Percentiles rank a stretch among this genome's conserved stretches.
These are phyloP conservation scores for Simalia tracyae DNA, from an alignment of 2,797 vertebrate genomes.

Conservation along the genomic window DNA sequence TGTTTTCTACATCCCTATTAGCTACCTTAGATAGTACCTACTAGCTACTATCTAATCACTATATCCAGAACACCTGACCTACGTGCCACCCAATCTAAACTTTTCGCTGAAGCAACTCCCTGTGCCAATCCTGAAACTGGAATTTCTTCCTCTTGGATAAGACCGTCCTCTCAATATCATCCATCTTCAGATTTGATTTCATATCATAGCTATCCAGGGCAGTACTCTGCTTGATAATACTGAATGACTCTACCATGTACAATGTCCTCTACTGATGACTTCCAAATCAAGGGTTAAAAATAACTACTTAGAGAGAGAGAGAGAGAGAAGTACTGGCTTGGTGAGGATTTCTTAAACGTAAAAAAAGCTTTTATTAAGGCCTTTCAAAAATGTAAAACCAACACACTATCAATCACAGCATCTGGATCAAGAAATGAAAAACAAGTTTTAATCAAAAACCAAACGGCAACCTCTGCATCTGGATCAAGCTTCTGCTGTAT, in stretches of 20 bases:
- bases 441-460: neutral
- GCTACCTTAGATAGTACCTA: no score
- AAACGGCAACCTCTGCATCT: neutral
- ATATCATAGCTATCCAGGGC: neutral
- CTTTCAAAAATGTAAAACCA: neutral
- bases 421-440: neutral
- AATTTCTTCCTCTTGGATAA: neutral
- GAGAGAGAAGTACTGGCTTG: neutral
- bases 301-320: neutral
- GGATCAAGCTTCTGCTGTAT: neutral
- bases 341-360: neutral
- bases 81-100: neutral
- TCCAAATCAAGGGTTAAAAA: neutral
- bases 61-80: neutral
- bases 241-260: neutral
- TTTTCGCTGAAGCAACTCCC: neutral
- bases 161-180: neutral
- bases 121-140: neutral
- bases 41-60: no score
- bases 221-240: neutral
- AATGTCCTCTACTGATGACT: neutral
- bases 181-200: neutral
- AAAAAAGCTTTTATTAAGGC: neutral
- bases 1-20: neutral
- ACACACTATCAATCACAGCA: neutral